These are phyloP conservation scores for Strongylocentrotus purpuratus DNA, from an alignment of 35 echinoderm and acorn worm species.

Conservation along the genomic window DNA sequence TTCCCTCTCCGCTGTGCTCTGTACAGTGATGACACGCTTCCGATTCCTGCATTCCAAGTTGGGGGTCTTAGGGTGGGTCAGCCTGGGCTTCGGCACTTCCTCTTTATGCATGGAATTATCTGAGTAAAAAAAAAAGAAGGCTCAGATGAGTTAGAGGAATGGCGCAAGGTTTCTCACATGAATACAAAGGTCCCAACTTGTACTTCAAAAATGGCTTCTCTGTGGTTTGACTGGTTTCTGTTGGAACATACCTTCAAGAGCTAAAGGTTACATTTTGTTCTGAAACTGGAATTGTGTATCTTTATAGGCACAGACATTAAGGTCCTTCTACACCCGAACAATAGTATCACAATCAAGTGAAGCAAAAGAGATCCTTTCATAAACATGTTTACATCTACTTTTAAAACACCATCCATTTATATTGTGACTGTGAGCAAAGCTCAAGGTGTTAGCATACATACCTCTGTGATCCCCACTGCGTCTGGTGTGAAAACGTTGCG, in stretches of 20 bases:
- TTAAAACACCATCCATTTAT: background rate
- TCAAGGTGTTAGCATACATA: background rate
- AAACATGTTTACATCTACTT: background rate
- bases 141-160: background rate
- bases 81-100: background rate
- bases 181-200: background rate
- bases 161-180: background rate
- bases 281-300: too few species aligned
- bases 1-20: constrained; percentile 76
- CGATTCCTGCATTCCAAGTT: constrained; percentile 62
- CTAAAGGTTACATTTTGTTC: background rate
- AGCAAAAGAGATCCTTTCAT: background rate
- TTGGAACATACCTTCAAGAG: background rate
- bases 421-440: too few species aligned
- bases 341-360: too few species aligned
- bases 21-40: constrained; percentile 64
- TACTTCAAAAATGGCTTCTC: background rate
- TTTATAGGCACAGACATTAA: too few species aligned
- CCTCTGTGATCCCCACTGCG: constrained; percentile 54
- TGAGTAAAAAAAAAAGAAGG: background rate
- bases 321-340: too few species aligned
- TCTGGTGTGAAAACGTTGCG: constrained; percentile 76
- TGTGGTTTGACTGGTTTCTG: background rate
- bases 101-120: constrained; percentile 58
- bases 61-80: constrained; percentile 82